Evolutionary conservation across 2,797 vertebrate genomes (phyloP).

Genomic region (Semotilus atromaculatus): DNA sequence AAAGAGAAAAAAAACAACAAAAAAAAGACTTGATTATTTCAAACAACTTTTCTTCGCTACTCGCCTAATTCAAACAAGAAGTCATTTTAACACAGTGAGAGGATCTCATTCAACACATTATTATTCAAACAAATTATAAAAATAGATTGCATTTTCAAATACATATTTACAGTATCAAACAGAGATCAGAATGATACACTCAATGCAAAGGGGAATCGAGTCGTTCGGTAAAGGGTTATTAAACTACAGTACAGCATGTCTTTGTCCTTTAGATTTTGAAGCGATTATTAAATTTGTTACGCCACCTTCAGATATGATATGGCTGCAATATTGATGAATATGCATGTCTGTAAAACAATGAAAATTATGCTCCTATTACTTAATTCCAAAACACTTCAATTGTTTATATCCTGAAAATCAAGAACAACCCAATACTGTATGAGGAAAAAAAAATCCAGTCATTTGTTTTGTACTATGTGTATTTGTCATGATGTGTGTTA

Average conservation of each 20-base stretch:
- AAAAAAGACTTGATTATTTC: slow-evolving; percentile 63
- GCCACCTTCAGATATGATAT: background rate
- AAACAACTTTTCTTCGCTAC: slow-evolving; percentile 72
- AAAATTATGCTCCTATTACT: background rate
- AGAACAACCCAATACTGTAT: background rate
- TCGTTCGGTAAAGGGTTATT: slow-evolving; percentile 36
- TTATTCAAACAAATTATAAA: slow-evolving; percentile 89
- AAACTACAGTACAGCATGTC: slow-evolving; percentile 39
- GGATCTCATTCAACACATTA: slow-evolving; percentile 80
- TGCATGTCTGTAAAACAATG: slow-evolving; percentile 1
- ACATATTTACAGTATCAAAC: slow-evolving; percentile 91
- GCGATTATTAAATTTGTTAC: background rate
- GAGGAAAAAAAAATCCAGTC: background rate
- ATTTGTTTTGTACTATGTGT: slow-evolving; percentile 4
- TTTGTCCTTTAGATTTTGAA: slow-evolving; percentile 34
- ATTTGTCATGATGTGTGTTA: background rate
- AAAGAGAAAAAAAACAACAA: background rate
- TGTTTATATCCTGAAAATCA: slow-evolving; percentile 6
- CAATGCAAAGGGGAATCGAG: slow-evolving; percentile 59
- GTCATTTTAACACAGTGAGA: slow-evolving; percentile 80
- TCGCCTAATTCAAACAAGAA: slow-evolving; percentile 76
- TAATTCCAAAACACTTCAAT: background rate
- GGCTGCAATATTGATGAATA: background rate
- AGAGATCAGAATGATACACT: slow-evolving; percentile 76
- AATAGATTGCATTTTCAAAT: slow-evolving; percentile 91